Evolutionary conservation across 2,113 vertebrate genomes (phyloP).

Genomic region (Varanus salvator): DNA sequence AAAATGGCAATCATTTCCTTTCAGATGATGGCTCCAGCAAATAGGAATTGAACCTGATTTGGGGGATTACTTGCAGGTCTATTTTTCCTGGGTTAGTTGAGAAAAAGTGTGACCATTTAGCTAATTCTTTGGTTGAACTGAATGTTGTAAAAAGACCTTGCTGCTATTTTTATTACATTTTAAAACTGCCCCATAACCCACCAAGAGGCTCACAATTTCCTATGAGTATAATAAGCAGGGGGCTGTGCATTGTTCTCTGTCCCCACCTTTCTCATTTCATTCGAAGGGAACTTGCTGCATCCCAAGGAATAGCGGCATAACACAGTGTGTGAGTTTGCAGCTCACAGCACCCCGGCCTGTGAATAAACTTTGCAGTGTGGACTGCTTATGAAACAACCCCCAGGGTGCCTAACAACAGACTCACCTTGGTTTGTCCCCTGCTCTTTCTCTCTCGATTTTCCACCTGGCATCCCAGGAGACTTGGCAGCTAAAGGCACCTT

Average conservation of each 20-base stretch:
- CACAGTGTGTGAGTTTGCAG: background rate
- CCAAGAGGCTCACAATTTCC: background rate
- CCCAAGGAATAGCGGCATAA: background rate
- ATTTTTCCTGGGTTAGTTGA: background rate
- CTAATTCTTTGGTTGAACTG: background rate
- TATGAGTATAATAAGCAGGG: background rate
- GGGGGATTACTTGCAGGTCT: background rate
- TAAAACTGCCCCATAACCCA: too few species aligned
- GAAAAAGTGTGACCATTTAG: background rate
- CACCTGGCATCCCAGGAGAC: too few species aligned
- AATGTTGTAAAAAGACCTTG: background rate
- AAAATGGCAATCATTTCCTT: constrained; percentile 30
- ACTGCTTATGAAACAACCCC: too few species aligned
- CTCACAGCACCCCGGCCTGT: too few species aligned
- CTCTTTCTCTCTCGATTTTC: too few species aligned
- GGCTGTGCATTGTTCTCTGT: background rate
- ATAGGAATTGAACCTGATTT: background rate
- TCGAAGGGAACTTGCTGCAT: background rate
- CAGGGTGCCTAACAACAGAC: too few species aligned
- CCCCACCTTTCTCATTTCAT: background rate
- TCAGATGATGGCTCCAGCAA: constrained; percentile 18
- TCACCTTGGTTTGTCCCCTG: too few species aligned
- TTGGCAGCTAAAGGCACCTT: too few species aligned
- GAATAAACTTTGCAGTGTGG: too few species aligned
- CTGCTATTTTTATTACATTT: background rate